Percentiles rank a stretch among this genome's conserved stretches.
phyloP scores from a whole-genome alignment of 53 echinoderm and acorn worm species.

The Echinarachnius parma region DNA sequence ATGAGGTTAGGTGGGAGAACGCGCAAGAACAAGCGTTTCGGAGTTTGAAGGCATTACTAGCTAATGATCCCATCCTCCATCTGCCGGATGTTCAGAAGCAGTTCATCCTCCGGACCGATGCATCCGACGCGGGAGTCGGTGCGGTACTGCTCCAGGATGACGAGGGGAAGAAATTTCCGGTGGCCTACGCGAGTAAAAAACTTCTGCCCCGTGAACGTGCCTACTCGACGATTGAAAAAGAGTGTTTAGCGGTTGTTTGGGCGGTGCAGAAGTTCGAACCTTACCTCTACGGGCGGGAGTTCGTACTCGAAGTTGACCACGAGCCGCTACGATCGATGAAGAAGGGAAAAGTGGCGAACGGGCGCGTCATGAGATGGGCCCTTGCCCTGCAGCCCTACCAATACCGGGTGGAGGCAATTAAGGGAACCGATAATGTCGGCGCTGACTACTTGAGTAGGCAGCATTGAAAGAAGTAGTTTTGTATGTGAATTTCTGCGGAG shows the following conservation, averaged over 20 bases:
- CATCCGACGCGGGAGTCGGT: conserved; percentile 44
- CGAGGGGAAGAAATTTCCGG: conserved; percentile 38
- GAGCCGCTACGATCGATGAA: conserved; percentile 43
- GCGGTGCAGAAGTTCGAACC: conserved; percentile 51
- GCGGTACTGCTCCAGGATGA: conserved; percentile 58
- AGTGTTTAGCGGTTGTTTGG: conserved; percentile 63
- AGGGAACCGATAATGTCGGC: conserved; percentile 60
- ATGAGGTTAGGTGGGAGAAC: conserved; percentile 43
- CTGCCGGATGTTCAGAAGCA: conserved; percentile 45
- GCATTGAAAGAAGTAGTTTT: too few relatives aligned
- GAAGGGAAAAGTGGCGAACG: conserved; percentile 37
- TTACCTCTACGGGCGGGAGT: conserved; percentile 49
- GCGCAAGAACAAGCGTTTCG: conserved; percentile 48
- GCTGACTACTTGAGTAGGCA: conserved; percentile 60
- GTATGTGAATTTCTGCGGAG: too few relatives aligned
- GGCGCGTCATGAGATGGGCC: conserved; percentile 61
- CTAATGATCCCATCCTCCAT: conserved; percentile 31
- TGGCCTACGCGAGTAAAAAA: conserved; percentile 59
- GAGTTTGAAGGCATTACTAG: conserved; percentile 34
- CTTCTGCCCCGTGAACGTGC: conserved; percentile 34
- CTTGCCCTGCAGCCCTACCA: conserved; percentile 50
- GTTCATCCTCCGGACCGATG: conserved; percentile 55
- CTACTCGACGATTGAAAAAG: conserved; percentile 53
- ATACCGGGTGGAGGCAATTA: conserved; percentile 36
- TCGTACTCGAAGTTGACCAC: conserved; percentile 52